phyloP scores from a whole-genome alignment of 2,797 vertebrate species.

The Galago senegalensis region DNA sequence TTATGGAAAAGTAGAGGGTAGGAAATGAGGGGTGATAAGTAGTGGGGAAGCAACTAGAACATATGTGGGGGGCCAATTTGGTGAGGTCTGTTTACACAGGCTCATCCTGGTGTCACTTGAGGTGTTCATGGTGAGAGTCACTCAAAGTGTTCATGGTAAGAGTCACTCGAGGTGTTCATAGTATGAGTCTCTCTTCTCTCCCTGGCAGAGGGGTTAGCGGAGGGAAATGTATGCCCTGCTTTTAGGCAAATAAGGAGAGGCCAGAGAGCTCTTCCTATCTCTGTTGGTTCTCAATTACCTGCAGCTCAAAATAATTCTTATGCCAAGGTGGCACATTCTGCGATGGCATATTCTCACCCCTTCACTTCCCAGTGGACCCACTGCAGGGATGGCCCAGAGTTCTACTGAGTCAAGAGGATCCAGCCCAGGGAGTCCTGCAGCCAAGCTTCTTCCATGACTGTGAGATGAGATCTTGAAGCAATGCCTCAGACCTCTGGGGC shows the following conservation, averaged over 20 bases:
- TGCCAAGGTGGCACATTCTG: not conserved
- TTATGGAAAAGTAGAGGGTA: not conserved
- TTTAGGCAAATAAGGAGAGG: not conserved
- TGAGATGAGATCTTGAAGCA: not conserved
- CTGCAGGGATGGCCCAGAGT: not conserved
- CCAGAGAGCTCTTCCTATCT: not conserved
- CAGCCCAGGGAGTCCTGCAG: not conserved
- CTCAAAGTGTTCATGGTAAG: too few species aligned
- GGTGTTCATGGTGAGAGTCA: not conserved
- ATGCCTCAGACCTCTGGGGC: not conserved
- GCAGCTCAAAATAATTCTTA: not conserved
- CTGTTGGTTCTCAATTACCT: not conserved
- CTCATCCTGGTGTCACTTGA: not conserved
- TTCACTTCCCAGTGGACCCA: not conserved
- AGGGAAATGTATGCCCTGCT: not conserved
- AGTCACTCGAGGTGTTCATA: too few species aligned
- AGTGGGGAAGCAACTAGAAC: not conserved
- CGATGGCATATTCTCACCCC: not conserved
- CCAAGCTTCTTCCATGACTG: not conserved
- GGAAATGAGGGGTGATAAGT: not conserved
- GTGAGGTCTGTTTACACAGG: not conserved
- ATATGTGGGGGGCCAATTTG: rapidly evolving
- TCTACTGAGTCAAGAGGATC: too few species aligned
- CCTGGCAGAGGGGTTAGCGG: not conserved
- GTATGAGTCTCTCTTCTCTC: not conserved